These are phyloP conservation scores for Sebastes fasciatus DNA, from an alignment of 2,113 vertebrate species.

Conservation along the genomic window DNA sequence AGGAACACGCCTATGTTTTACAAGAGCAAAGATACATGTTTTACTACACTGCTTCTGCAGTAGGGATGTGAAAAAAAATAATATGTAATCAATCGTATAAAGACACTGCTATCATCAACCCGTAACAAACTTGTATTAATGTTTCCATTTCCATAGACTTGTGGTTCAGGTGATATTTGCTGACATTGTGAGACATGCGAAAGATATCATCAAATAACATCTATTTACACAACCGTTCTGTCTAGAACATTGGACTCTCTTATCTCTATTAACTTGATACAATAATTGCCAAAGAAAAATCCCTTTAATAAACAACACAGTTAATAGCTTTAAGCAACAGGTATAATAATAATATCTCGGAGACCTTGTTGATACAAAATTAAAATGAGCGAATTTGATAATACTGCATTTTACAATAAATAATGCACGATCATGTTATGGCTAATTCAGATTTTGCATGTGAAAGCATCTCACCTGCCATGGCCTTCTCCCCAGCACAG, in stretches of 20 bases:
- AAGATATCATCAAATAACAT: conserved; percentile 23
- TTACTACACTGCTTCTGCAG: not conserved
- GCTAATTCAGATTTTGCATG: not conserved
- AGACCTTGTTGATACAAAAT: not conserved
- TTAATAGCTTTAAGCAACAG: not conserved
- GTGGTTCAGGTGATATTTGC: not conserved
- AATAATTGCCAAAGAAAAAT: conserved; percentile 13
- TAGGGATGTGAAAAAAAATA: not conserved
- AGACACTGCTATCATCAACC: not conserved
- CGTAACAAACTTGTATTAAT: not conserved
- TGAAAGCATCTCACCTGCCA: conserved; percentile 89
- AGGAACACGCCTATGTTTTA: not conserved
- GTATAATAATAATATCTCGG: not conserved
- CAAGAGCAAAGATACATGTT: not conserved
- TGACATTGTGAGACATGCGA: not conserved
- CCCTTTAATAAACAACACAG: not conserved
- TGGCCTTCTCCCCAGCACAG: conserved; percentile 99
- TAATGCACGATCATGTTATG: not conserved
- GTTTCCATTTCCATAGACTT: not conserved
- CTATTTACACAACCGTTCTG: conserved; percentile 18
- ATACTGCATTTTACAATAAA: not conserved
- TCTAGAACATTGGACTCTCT: conserved; percentile 48
- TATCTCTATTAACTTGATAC: conserved; percentile 46
- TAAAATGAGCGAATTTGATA: not conserved
- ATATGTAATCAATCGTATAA: not conserved